Conservation (phyloP, 53 echinoderm and acorn worm species). For the Hippasteria phrygiana region DNA sequence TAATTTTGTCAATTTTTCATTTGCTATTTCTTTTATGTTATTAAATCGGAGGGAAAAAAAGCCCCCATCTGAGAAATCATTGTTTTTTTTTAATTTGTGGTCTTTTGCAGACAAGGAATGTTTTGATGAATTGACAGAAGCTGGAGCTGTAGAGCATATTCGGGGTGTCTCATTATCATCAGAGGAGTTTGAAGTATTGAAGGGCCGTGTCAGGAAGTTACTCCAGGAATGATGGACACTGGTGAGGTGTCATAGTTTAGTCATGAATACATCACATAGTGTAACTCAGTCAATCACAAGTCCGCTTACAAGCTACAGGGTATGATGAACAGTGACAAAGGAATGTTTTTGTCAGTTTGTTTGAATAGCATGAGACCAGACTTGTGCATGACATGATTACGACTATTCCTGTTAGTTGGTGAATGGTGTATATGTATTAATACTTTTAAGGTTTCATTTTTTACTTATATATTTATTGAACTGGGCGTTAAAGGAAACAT, state of each 20-base stretch:
- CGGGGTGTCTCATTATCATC: conserved; percentile 39
- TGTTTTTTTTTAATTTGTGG: conserved; percentile 1
- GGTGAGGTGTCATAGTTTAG: background rate
- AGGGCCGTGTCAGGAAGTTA: conserved; percentile 9
- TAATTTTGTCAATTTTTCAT: background rate
- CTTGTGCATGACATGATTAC: no score
- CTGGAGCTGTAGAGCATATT: conserved; percentile 13
- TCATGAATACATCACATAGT: background rate
- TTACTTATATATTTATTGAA: no score
- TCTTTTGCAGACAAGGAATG: conserved; percentile 55
- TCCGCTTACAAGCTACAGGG: no score
- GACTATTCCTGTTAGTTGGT: no score
- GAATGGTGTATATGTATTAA: no score
- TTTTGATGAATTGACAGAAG: conserved; percentile 67
- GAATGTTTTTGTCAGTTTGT: no score
- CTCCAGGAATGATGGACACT: background rate
- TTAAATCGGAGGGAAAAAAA: background rate
- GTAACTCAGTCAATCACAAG: no score
- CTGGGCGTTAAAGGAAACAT: no score
- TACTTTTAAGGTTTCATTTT: no score
- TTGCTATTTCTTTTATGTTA: background rate
- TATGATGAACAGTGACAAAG: no score
- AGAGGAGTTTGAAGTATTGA: conserved; percentile 66
- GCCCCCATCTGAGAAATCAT: background rate
- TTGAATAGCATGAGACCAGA: no score